Base-by-base conservation (phyloP, 64 coral and sea anemone genomes). In the Montipora cactus region DNA sequence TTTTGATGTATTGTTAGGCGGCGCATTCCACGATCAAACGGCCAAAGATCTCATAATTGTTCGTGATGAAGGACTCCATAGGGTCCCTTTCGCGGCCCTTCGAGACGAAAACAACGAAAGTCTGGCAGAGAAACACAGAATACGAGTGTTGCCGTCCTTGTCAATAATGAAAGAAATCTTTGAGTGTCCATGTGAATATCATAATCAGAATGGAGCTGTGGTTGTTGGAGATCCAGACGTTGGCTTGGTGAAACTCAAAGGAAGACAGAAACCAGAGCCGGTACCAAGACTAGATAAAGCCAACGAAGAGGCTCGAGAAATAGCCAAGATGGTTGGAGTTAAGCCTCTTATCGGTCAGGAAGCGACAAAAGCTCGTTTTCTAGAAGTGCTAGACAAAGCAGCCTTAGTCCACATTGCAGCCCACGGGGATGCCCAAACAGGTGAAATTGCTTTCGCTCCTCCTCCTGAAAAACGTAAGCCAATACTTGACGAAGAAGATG, bases 51-150 rank as follows among this genome's bases (percentile, higher is more conserved):
- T 75, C 25, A 70, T 91, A 9, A 83, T 94, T 59, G 77, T 89
- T 81, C 84, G 86, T 22, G 92, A 94, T 66, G 92, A 47, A 28
- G 44, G 37, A 44, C 62, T 94, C 7, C 67, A 74, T 3, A 81
- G 50, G 59, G 68, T 94, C 13, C 86, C 86, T 8, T 94, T 88
- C 47, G 84, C 92, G 22, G 92, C 92, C 44, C 71, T 94, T 61
- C 85, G 78, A 81, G 59, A 94, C 22, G 47, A 79, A 75, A 59
- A 61, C 75, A 89, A 68, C 77, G 8, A 71, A 70, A 57, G 50
- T 21, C 77, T 94, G 5, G 76, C 77, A 12, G 92, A 88, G n/a
- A 88, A 62, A 79, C 77, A 88, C 5, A 49, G 92, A 57, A 88
- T 94, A 37, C 46, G 92, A 44, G 19, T 88, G 52, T 66, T 77